Evolutionary conservation across 2,797 vertebrate species (phyloP).

Genomic region (Anguilla anguilla): DNA sequence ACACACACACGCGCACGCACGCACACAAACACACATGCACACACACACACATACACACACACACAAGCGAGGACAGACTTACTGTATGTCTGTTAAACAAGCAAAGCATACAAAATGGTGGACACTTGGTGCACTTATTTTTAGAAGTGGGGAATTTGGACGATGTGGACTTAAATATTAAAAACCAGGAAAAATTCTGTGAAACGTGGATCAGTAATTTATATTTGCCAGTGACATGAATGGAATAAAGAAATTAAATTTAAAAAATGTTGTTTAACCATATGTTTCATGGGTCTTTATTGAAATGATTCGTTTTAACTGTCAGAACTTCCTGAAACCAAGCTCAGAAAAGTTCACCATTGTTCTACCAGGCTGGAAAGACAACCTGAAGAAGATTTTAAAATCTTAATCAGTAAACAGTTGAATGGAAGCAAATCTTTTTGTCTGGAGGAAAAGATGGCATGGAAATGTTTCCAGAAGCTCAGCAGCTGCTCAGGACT

Average conservation of each 20-base stretch:
- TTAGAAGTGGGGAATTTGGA: conserved; percentile 68
- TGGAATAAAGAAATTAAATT: conserved; percentile 71
- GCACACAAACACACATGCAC: conserved; percentile 35
- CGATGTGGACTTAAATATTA: conserved; percentile 52
- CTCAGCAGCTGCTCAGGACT: no score
- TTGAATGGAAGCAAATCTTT: no score
- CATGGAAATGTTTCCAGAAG: no score
- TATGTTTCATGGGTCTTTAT: conserved; percentile 36
- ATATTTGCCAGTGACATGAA: conserved; percentile 72
- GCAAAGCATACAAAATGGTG: conserved; percentile 47
- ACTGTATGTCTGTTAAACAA: conserved; percentile 59
- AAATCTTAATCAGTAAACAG: no score
- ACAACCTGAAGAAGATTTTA: no score
- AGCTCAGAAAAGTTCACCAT: neutral
- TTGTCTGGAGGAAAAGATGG: no score
- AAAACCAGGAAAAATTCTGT: conserved; percentile 53
- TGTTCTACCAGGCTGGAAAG: neutral
- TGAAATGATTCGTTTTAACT: neutral
- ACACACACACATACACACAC: conserved; percentile 47
- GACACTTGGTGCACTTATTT: conserved; percentile 74
- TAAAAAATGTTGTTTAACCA: conserved; percentile 67
- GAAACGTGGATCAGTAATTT: conserved; percentile 67
- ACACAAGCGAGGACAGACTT: conserved; percentile 51
- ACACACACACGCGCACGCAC: conserved; percentile 41
- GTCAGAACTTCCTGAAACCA: neutral